Evolutionary conservation across 2,797 vertebrate genomes (phyloP).

Genomic region (Eurystomus glaucurus): DNA sequence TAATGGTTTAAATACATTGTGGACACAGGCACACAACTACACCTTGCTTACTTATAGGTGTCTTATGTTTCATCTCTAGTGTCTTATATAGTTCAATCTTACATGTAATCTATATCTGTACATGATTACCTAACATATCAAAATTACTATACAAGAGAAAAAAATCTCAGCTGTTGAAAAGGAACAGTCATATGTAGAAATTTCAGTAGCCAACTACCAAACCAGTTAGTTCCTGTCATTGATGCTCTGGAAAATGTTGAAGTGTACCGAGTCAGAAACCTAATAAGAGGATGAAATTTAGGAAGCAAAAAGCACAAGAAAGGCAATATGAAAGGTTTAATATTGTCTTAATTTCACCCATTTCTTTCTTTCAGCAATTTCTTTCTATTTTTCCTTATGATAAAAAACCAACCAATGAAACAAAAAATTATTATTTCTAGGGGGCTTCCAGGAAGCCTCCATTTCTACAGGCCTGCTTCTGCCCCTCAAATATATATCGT

Average conservation of each 20-base stretch:
- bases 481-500: not conserved
- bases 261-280: not conserved
- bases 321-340: not conserved
- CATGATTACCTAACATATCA: not conserved
- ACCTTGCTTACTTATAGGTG: not conserved
- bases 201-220: not conserved
- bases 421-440: not conserved
- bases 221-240: not conserved
- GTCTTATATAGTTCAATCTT: not conserved
- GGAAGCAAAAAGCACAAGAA: not conserved
- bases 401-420: not conserved
- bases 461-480: not conserved
- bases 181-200: not conserved
- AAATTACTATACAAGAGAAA: not conserved
- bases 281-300: not conserved
- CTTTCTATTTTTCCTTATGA: not conserved
- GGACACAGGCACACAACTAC: not conserved
- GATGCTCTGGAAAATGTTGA: not conserved
- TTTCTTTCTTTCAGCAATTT: not conserved
- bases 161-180: not conserved
- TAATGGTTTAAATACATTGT: not conserved
- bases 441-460: not conserved
- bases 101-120: not conserved
- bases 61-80: not conserved
- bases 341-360: not conserved